phyloP scores from a whole-genome alignment of 1,140 invertebrate species.

The Drosophila bocki region DNA sequence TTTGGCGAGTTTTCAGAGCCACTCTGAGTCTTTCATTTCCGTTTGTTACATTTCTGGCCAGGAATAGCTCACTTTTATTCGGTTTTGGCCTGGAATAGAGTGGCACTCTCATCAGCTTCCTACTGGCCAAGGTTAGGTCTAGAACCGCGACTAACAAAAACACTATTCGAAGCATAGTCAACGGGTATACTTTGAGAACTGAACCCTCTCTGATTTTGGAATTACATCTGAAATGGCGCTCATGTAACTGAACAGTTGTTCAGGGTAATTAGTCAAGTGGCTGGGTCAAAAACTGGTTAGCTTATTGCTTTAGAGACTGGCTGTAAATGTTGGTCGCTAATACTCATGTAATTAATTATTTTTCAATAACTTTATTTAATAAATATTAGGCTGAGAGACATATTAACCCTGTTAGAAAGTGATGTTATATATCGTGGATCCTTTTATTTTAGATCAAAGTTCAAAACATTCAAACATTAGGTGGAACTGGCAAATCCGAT shows the following conservation, averaged over 20 bases:
- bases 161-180: conserved; percentile 39
- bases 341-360: neutral
- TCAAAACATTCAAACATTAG: neutral
- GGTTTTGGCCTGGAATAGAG: conserved; percentile 4
- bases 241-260: conserved; percentile 39
- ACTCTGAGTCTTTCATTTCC: conserved; percentile 13
- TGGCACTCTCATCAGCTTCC: conserved; percentile 22
- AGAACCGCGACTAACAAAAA: conserved; percentile 3
- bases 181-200: conserved; percentile 19
- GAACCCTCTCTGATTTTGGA: neutral
- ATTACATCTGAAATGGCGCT: neutral
- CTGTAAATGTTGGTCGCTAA: neutral
- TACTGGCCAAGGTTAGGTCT: neutral
- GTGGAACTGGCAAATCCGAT: conserved; percentile 35
- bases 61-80: conserved; percentile 4
- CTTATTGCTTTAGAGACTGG: neutral
- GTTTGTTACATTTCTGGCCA: neutral
- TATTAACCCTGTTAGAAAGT: no score
- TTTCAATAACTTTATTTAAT: neutral
- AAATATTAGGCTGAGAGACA: no score
- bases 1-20: conserved; percentile 26
- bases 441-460: conserved; percentile 25
- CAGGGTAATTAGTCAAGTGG: conserved; percentile 20
- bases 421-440: neutral
- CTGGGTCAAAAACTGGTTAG: neutral